These are phyloP conservation scores for Etheostoma cragini DNA, from an alignment of 2,113 vertebrate genomes.

Conservation along the genomic window DNA sequence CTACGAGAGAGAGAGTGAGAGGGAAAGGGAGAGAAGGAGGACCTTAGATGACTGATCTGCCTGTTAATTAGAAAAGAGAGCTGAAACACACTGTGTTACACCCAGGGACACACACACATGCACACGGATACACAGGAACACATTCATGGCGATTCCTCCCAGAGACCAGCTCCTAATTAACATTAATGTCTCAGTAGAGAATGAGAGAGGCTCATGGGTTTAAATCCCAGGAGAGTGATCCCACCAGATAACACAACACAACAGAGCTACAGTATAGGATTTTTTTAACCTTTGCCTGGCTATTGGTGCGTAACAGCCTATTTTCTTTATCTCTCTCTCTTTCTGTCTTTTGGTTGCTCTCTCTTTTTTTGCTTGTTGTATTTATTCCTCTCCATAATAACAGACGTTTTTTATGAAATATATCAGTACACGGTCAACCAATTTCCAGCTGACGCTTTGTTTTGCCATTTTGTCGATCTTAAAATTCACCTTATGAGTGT, in stretches of 20 bases:
- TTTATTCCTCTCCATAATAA: not conserved
- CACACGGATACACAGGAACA: conserved; percentile 59
- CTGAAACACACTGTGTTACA: conserved; percentile 62
- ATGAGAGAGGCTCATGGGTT: conserved; percentile 72
- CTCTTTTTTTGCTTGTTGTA: not conserved
- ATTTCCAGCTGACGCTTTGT: not conserved
- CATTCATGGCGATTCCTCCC: conserved; percentile 73
- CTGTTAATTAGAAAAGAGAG: conserved; percentile 81
- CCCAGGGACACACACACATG: conserved; percentile 48
- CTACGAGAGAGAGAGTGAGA: conserved; percentile 42
- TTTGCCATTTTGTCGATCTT: too few species aligned
- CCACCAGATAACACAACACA: conserved; percentile 64
- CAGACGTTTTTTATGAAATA: not conserved
- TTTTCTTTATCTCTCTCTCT: not conserved
- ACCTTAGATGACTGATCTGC: conserved; percentile 73
- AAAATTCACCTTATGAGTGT: not conserved
- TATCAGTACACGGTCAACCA: not conserved
- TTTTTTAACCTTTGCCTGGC: conserved; percentile 52
- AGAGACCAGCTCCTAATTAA: conserved; percentile 80
- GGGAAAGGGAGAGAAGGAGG: conserved; percentile 50
- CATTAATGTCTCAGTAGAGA: conserved; percentile 77
- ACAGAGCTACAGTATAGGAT: conserved; percentile 20
- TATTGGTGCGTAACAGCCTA: conserved; percentile 5
- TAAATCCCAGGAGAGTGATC: conserved; percentile 72
- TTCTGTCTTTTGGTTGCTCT: not conserved